These are phyloP conservation scores for Myodes glareolus DNA, from an alignment of 2,113 vertebrate species.

Conservation along the genomic window DNA sequence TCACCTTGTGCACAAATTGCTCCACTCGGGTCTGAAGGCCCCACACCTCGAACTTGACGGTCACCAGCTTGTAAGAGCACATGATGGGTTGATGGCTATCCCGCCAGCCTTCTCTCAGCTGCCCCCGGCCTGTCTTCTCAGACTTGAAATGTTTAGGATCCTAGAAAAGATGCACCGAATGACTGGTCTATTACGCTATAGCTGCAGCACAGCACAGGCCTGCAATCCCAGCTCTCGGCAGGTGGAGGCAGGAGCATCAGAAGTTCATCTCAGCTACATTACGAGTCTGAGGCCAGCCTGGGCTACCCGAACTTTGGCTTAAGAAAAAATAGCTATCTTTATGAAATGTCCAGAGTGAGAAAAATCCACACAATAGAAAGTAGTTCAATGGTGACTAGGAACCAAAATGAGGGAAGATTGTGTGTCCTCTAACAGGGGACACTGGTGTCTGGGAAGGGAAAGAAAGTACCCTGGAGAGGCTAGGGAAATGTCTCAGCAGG, in stretches of 20 bases:
- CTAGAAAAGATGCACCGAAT: conserved; percentile 82
- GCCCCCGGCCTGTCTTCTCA: conserved; percentile 94
- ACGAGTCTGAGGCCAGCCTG: background rate
- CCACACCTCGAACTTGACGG: conserved; percentile 99
- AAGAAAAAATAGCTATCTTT: background rate
- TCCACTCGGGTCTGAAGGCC: conserved; percentile 98
- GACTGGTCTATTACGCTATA: background rate
- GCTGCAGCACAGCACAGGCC: too few relatives aligned
- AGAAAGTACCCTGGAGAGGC: background rate
- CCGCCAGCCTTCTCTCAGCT: conserved; percentile 96
- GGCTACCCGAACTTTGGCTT: background rate
- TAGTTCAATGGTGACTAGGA: background rate
- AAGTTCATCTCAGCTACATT: background rate
- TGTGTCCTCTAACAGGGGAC: background rate
- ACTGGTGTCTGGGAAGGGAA: background rate
- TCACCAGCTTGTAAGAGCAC: conserved; percentile 99
- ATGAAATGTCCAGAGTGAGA: background rate
- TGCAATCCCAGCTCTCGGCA: background rate
- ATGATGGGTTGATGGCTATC: conserved; percentile 95
- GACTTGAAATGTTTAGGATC: conserved; percentile 96
- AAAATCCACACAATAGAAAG: background rate
- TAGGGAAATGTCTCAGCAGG: background rate
- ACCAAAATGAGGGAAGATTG: too few relatives aligned
- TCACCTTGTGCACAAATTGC: conserved; percentile 99
- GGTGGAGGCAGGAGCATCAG: background rate